These are phyloP conservation scores for Pelochelys cantorii DNA, from an alignment of 2,797 vertebrate species.

Conservation along the genomic window DNA sequence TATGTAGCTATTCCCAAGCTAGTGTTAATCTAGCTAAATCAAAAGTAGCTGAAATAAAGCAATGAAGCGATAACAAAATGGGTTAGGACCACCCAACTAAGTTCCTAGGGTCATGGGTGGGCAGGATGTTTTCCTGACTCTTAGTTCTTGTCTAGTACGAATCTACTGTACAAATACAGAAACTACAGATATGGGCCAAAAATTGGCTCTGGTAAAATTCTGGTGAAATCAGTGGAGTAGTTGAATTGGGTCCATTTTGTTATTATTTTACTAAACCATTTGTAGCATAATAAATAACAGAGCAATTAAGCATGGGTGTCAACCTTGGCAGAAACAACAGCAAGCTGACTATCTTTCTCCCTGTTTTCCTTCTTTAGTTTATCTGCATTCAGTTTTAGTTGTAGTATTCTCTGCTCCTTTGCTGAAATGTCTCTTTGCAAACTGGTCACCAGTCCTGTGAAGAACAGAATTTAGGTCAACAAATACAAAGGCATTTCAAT, in stretches of 20 bases:
- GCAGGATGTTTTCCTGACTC: not conserved
- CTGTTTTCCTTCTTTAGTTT: slow-evolving; percentile 75
- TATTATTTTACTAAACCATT: fast-evolving
- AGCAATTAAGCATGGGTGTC: not conserved
- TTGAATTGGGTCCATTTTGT: fast-evolving
- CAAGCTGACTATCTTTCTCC: slow-evolving; percentile 81
- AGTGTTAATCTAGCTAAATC: not conserved
- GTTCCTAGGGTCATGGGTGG: not conserved
- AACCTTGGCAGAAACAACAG: slow-evolving; percentile 78
- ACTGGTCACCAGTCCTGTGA: slow-evolving; percentile 77
- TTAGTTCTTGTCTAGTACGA: not conserved
- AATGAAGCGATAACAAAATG: not conserved
- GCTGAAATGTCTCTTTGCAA: slow-evolving; percentile 78
- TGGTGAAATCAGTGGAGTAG: fast-evolving
- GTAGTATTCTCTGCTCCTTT: slow-evolving; percentile 79
- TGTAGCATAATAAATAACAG: fast-evolving
- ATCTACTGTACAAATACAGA: not conserved
- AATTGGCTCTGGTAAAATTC: fast-evolving
- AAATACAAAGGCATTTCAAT: fast-evolving
- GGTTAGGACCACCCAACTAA: not conserved
- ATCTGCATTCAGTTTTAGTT: slow-evolving; percentile 74
- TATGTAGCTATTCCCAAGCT: not conserved
- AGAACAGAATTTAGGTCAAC: not conserved
- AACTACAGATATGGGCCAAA: not conserved
- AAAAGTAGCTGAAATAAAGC: not conserved